Evolutionary conservation across 2,797 vertebrate species (phyloP).

Genomic region (Aeoliscus strigatus): DNA sequence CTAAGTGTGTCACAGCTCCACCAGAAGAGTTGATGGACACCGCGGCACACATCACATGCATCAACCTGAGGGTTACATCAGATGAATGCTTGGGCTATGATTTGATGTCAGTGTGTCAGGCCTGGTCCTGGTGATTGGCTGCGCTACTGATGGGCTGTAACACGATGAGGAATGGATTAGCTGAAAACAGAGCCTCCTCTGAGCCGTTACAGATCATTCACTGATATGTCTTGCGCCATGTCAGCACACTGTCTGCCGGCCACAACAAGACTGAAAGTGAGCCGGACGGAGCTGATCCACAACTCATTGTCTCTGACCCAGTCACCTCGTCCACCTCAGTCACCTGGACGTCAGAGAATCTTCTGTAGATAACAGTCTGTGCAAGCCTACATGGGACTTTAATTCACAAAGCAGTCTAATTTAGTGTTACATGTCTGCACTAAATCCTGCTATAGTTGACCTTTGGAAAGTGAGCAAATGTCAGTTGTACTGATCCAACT

Average conservation of each 20-base stretch:
- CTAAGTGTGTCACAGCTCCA: too few relatives aligned
- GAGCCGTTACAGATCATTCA: slow-evolving; percentile 37
- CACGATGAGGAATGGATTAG: slow-evolving; percentile 48
- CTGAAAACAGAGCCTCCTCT: slow-evolving; percentile 49
- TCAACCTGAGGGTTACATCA: too few relatives aligned
- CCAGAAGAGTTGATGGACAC: too few relatives aligned
- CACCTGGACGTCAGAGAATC: slow-evolving; percentile 8
- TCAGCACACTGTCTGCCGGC: slow-evolving; percentile 1
- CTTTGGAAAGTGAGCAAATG: too few relatives aligned
- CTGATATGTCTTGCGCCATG: slow-evolving; percentile 46
- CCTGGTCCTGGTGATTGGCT: slow-evolving; percentile 38
- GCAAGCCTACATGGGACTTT: slow-evolving; percentile 1
- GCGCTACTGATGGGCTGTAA: slow-evolving; percentile 41
- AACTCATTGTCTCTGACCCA: slow-evolving; percentile 18
- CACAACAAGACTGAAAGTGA: slow-evolving; percentile 30
- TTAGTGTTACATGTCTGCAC: too few relatives aligned
- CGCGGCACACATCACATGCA: too few relatives aligned
- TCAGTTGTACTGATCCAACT: too few relatives aligned
- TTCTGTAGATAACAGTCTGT: slow-evolving; percentile 12
- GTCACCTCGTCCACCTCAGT: slow-evolving; percentile 11
- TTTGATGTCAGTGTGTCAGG: slow-evolving; percentile 59
- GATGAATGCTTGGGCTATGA: slow-evolving; percentile 5
- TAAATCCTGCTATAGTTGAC: too few relatives aligned
- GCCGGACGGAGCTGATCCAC: slow-evolving; percentile 19
- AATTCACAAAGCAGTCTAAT: neutral